Evolutionary conservation across 2,797 vertebrate species (phyloP).

Genomic region (Mormyrops attenuatus): DNA sequence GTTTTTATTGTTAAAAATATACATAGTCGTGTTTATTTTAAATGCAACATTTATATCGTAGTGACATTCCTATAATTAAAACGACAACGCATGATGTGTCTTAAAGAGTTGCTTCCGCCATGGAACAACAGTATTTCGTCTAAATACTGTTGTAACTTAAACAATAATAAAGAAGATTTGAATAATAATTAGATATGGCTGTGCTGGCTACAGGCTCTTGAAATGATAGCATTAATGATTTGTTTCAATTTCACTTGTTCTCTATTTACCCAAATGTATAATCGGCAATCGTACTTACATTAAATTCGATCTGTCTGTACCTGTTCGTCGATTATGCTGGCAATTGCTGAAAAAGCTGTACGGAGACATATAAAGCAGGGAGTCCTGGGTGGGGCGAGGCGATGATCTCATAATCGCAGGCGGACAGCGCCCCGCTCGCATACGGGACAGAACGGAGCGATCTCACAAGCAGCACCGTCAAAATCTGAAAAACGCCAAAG

Average conservation of each 20-base stretch:
- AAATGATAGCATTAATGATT: neutral
- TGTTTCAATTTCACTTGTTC: neutral
- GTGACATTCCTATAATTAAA: neutral
- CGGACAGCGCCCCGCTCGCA: neutral
- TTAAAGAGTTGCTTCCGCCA: neutral
- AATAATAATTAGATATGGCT: neutral
- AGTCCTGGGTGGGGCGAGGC: neutral
- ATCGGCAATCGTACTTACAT: neutral
- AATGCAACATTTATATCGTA: neutral
- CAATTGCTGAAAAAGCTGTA: neutral
- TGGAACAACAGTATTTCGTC: neutral
- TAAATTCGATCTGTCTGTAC: slow-evolving; percentile 38
- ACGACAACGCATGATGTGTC: neutral
- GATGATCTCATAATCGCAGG: neutral
- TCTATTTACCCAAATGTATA: neutral
- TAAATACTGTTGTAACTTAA: neutral
- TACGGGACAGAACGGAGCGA: neutral
- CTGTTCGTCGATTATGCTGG: slow-evolving; percentile 42
- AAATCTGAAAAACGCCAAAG: neutral
- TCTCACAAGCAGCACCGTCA: neutral
- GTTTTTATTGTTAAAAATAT: neutral
- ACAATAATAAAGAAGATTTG: neutral
- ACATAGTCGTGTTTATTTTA: neutral
- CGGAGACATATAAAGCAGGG: neutral
- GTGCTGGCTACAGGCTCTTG: neutral